Base-by-base conservation (phyloP, 1,140 invertebrate species). In the Coelopa frigida region DNA sequence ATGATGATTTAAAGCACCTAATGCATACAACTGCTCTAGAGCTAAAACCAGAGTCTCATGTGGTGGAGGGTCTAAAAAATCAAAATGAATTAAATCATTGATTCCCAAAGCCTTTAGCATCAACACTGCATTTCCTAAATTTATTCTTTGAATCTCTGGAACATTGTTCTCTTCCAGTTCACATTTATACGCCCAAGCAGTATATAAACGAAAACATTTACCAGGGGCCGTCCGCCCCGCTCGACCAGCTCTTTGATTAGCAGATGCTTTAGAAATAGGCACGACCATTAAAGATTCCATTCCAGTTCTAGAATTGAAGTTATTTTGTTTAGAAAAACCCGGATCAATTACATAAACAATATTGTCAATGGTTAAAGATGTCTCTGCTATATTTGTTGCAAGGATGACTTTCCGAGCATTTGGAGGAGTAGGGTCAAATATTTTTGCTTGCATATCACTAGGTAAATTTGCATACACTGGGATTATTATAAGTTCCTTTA, bases 331-430 rank as follows among this genome's bases (percentile, higher is more conserved):
- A 33, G 92, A 94, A 73, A 98, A 99, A 2, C 96, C 97, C 14
- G 95, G 94, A 78, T 99, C 97, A 54, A 99, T 98, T 0, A 99
- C 97, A 74, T 96, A 99, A 39, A 93, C 88, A 51, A 99, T 99
- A 56, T 98, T 98, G 68, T 99, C 96, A 55, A 99, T 99, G 2
- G 97, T 99, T 8, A 99, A 73, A 4, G 95, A 98, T 15, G 97
- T 99, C 75, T 99, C 95, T 2, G 97, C 97, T 64, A 99, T 99
- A 68, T 99, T 99, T 17, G 97, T 99, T 2, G 96, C 96, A 17
- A 99, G 72, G 14, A 99, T 84, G 20, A 98, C 89, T 83, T 94
- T 99, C 57, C 96, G 78, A 2, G 94, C 91, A 48, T 90, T 89
- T 18, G 89, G 84, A 32, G 94, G 95, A 11, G 95, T 97, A 1